Evolutionary conservation across 2,888 invertebrate genomes (phyloP), one percentile per base, ranked within the genome.

Genomic region (Mactromeris polynyma): DNA sequence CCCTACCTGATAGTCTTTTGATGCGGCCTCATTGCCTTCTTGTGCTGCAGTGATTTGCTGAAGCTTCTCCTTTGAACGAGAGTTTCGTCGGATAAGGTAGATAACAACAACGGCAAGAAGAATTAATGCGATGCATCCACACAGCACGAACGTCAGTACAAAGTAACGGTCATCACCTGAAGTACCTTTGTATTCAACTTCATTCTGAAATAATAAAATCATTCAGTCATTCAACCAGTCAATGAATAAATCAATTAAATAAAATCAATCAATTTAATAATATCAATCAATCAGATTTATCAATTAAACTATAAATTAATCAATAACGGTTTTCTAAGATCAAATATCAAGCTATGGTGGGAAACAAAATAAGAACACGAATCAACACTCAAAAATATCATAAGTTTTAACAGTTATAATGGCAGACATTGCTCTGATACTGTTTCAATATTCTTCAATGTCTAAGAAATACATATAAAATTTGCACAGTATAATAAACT

Each of bases 1-100:
- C 21, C 89, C n/a, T 96, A 98, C 98, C 97, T 99, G 99, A 97
- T 99, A 99, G 95, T 99, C 99, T 95, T 98, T 98, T 91, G 98
- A 98, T 36, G 98, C 98, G 96, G 98, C 98, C 79, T 94, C 95
- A 33, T 93, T 94, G 14, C 98, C 98, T 94, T 98, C 99, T 0
- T 97, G 97, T 80, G 97, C 97, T 26, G 94, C 91, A 3, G 96
- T 95, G 7, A 99, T 97, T n/a, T 98, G 98, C 86, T 98, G 98
- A 93, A 99, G 97, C 96, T 99, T 99, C 93, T 98, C 98, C 93
- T 98, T 98, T 31, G 98, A 97, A 91, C 97, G 98, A 87, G 98
- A 98, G 94, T 99, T 98, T 1, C 98, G 97, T 92, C 98, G 97
- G 86, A 98, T 97, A 82, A 99, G 97, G 88, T 98, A 97, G 87